Percentiles rank a stretch among this genome's conserved stretches.
Conservation (phyloP, 2,888 invertebrate genomes). For the Callimorpha dominula region DNA sequence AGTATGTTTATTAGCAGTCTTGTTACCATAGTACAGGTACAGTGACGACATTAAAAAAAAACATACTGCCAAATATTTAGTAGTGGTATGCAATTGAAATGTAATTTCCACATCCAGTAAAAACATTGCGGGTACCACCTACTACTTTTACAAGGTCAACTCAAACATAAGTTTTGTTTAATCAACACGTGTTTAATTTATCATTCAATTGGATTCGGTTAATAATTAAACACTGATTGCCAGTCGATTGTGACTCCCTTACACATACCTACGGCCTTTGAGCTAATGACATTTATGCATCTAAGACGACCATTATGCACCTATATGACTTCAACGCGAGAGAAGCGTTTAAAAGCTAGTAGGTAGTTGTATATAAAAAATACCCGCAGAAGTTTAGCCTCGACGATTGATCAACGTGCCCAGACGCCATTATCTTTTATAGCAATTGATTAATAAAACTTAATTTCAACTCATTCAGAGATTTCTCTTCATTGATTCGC, state of each 20-base stretch:
- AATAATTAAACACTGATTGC: neutral
- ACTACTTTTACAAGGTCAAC: neutral
- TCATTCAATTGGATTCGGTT: neutral
- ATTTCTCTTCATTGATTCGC: constrained; percentile 29
- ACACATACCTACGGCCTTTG: no score
- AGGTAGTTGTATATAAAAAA: neutral
- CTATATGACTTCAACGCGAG: no score
- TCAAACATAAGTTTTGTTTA: neutral
- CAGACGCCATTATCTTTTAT: neutral
- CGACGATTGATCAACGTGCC: neutral
- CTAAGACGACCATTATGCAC: no score
- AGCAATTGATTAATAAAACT: constrained; percentile 21
- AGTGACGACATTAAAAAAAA: neutral
- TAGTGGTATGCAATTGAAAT: neutral
- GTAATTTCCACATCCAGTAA: neutral
- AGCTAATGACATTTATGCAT: no score
- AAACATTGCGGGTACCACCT: neutral
- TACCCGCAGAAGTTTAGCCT: neutral
- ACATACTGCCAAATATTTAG: neutral
- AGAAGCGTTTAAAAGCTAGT: no score
- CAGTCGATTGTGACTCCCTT: no score
- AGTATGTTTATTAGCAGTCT: no score
- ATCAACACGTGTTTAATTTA: neutral
- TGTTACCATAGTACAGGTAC: no score
- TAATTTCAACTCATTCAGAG: constrained; percentile 22